Evolutionary conservation across 2,113 vertebrate genomes (phyloP).

Genomic region (Rhinoptilus africanus): DNA sequence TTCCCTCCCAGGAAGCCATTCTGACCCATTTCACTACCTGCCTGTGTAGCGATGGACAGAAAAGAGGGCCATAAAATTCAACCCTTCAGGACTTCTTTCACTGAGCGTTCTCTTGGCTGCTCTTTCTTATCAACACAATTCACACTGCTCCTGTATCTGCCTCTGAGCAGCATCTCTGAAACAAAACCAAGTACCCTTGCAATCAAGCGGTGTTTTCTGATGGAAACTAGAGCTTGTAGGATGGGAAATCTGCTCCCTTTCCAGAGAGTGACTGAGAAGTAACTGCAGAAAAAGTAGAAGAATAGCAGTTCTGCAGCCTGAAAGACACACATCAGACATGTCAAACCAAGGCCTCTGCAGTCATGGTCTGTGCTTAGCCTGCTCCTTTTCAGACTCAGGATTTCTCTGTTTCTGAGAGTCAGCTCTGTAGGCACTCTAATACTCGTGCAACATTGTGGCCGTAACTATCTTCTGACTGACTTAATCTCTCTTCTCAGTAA

Average conservation of each 20-base stretch:
- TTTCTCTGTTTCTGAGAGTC: background rate
- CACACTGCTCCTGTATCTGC: background rate
- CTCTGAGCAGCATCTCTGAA: background rate
- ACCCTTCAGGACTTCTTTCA: background rate
- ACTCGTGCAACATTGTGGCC: rapidly evolving
- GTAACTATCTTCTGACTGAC: background rate
- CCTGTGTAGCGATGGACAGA: background rate
- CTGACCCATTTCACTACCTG: background rate
- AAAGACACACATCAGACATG: rapidly evolving
- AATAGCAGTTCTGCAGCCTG: background rate
- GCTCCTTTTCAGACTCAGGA: background rate
- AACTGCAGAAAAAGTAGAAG: background rate
- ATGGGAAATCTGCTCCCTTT: background rate
- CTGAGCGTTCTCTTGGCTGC: background rate
- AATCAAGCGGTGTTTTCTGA: background rate
- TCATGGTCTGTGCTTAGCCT: rapidly evolving
- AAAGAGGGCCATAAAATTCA: background rate
- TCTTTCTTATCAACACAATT: background rate
- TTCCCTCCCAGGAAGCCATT: background rate
- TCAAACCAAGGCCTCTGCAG: background rate
- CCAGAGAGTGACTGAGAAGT: background rate
- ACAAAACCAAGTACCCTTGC: rapidly evolving
- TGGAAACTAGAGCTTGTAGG: background rate
- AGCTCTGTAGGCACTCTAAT: background rate
- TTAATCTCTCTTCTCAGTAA: background rate